These are phyloP conservation scores for Penelope pileata DNA, from an alignment of 2,113 vertebrate genomes.

Conservation along the genomic window DNA sequence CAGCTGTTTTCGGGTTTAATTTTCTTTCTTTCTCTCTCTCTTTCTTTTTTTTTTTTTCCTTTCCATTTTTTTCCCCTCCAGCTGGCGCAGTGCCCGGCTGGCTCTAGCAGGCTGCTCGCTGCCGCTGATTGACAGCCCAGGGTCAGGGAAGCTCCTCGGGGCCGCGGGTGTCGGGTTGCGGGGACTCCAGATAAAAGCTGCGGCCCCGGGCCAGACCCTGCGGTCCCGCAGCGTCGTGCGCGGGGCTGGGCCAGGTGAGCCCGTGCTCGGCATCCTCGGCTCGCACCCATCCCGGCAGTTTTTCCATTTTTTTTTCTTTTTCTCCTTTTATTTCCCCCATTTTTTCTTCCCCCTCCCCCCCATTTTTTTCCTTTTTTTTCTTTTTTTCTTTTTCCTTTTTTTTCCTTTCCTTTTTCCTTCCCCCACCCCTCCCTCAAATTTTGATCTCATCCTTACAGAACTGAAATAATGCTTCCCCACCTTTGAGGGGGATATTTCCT, in stretches of 20 bases:
- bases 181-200: neutral
- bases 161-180: conserved; percentile 55
- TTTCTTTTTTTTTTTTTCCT: no score
- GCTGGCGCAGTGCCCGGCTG: conserved; percentile 31
- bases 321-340: neutral
- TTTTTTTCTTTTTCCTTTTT: neutral
- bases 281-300: no score
- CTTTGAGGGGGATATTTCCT: no score
- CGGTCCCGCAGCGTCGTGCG: neutral
- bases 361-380: neutral
- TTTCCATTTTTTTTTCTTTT: neutral
- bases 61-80: neutral
- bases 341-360: no score
- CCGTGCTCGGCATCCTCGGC: neutral
- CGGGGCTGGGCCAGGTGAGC: neutral
- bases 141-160: conserved; percentile 54
- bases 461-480: neutral
- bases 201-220: neutral
- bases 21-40: neutral
- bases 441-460: neutral
- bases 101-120: conserved; percentile 8
- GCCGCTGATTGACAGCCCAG: conserved; percentile 60
- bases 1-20: conserved; percentile 54
- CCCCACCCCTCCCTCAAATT: neutral
- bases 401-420: neutral